Conservation (phyloP, 2,113 vertebrate genomes). For the Egretta garzetta region DNA sequence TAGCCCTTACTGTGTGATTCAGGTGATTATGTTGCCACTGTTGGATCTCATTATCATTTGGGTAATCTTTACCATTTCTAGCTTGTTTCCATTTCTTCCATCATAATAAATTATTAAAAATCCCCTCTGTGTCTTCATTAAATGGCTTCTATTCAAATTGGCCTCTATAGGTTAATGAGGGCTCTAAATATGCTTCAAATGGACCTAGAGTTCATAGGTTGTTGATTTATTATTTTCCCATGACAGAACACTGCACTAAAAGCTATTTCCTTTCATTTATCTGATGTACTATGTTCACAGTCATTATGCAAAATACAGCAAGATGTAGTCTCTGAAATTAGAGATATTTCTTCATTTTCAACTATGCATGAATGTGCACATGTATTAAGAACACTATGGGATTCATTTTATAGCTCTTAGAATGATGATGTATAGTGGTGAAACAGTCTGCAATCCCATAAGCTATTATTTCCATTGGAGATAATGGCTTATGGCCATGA, state of each 20-base stretch:
- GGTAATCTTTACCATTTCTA: conserved; percentile 22
- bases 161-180: conserved; percentile 51
- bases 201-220: conserved; percentile 54
- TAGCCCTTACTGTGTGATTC: background rate
- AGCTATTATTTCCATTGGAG: background rate
- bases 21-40: background rate
- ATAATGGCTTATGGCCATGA: background rate
- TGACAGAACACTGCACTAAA: conserved; percentile 59
- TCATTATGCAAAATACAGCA: conserved; percentile 57
- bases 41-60: background rate
- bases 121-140: conserved; percentile 49
- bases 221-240: conserved; percentile 67
- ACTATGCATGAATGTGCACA: background rate
- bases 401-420: conserved; percentile 2
- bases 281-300: background rate
- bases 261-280: conserved; percentile 62
- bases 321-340: conserved; percentile 47
- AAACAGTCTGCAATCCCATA: background rate
- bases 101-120: conserved; percentile 58
- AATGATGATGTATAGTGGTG: background rate
- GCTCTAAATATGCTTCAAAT: conserved; percentile 58
- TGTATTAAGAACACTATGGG: background rate
- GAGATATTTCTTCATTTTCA: conserved; percentile 45
- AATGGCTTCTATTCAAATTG: conserved; percentile 53
- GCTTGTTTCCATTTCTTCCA: conserved; percentile 42